phyloP scores from a whole-genome alignment of 2,888 invertebrate species.

The Amphipoea lucens region DNA sequence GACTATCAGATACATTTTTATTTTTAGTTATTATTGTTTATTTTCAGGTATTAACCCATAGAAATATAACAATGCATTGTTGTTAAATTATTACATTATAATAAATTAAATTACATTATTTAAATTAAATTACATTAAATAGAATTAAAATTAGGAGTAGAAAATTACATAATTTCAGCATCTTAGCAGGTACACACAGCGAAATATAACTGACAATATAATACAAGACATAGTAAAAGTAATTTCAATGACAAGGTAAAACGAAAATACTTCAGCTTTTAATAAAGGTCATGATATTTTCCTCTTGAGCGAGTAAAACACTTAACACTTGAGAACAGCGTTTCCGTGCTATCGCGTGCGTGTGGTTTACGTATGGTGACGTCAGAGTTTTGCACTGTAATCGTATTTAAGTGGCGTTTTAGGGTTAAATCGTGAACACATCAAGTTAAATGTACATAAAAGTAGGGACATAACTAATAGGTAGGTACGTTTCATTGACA shows the following conservation, averaged over 20 bases:
- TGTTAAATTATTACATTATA: too few relatives aligned
- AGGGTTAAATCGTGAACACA: constrained; percentile 28
- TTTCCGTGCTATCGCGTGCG: constrained; percentile 49
- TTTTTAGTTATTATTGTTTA: too few relatives aligned
- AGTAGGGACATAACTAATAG: background rate
- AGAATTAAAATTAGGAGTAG: too few relatives aligned
- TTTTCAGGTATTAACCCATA: too few relatives aligned
- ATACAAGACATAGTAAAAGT: background rate
- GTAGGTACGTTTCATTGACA: background rate
- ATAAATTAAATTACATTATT: too few relatives aligned
- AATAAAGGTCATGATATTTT: constrained; percentile 22
- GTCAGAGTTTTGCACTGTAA: constrained; percentile 45
- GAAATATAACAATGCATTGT: too few relatives aligned
- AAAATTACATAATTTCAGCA: too few relatives aligned
- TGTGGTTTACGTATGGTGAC: constrained; percentile 48
- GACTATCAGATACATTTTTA: background rate
- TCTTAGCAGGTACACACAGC: too few relatives aligned
- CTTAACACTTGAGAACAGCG: constrained; percentile 41
- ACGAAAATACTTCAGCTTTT: constrained; percentile 1
- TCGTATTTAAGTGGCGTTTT: constrained; percentile 55
- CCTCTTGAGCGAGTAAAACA: constrained; percentile 39
- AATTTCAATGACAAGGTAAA: constrained; percentile 9
- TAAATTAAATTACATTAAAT: too few relatives aligned
- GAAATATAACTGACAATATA: too few relatives aligned
- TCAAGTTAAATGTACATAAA: constrained; percentile 23